Percentiles rank a stretch among this genome's conserved stretches.
These are phyloP conservation scores for Drymonia ruficornis DNA, from an alignment of 2,888 invertebrate species.

Conservation along the genomic window DNA sequence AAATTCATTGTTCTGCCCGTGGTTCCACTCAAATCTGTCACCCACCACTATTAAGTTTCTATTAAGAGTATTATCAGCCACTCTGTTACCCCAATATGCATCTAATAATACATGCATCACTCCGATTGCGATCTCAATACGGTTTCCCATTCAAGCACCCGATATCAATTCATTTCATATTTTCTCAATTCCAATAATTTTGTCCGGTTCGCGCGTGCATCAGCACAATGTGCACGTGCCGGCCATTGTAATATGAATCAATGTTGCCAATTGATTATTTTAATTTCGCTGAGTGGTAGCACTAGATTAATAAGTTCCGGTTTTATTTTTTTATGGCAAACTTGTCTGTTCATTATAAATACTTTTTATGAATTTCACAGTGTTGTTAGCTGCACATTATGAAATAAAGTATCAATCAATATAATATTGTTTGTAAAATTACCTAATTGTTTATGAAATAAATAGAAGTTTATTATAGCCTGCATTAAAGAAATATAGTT, in stretches of 20 bases:
- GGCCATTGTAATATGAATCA: slow-evolving; percentile 52
- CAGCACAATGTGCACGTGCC: slow-evolving; percentile 52
- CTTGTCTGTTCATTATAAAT: too few relatives aligned
- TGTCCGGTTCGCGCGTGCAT: slow-evolving; percentile 32
- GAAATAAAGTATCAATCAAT: too few relatives aligned
- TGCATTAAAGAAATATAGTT: too few relatives aligned
- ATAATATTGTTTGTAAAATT: too few relatives aligned
- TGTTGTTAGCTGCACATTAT: too few relatives aligned
- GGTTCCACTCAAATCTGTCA: too few relatives aligned
- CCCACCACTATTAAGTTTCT: too few relatives aligned
- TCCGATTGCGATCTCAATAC: slow-evolving; percentile 46
- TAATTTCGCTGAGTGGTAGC: slow-evolving; percentile 36
- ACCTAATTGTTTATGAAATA: too few relatives aligned
- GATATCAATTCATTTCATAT: slow-evolving; percentile 62
- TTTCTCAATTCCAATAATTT: slow-evolving; percentile 49
- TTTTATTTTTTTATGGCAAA: too few relatives aligned
- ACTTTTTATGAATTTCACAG: too few relatives aligned
- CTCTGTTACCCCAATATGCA: neutral
- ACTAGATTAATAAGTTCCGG: slow-evolving; percentile 3
- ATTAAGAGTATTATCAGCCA: neutral
- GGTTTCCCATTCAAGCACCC: slow-evolving; percentile 56
- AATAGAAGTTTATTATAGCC: too few relatives aligned
- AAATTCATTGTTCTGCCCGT: too few relatives aligned
- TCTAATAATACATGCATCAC: slow-evolving; percentile 34
- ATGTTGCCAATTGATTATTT: slow-evolving; percentile 62